phyloP scores from a whole-genome alignment of 2,113 vertebrate species.

The Pelobates fuscus region DNA sequence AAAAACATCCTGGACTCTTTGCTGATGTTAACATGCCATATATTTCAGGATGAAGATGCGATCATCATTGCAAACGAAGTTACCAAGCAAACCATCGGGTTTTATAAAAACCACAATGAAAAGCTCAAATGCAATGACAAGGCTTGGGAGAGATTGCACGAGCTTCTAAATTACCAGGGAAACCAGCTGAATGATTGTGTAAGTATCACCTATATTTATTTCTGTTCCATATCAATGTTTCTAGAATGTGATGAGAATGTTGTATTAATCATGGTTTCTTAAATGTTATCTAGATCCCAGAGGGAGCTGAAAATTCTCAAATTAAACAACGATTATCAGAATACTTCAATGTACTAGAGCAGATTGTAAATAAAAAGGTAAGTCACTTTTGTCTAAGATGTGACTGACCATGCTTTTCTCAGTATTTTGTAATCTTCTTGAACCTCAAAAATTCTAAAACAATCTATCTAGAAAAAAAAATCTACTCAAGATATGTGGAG shows the following conservation, averaged over 20 bases:
- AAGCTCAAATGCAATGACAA: background rate
- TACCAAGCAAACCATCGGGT: no score
- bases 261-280: background rate
- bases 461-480: no score
- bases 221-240: background rate
- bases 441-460: no score
- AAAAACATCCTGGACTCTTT: background rate
- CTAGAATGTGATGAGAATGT: no score
- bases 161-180: background rate
- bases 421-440: no score
- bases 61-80: background rate
- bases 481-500: no score
- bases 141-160: constrained; percentile 10
- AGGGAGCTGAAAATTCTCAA: background rate
- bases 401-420: no score
- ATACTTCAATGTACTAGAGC: background rate
- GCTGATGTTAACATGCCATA: background rate
- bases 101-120: no score
- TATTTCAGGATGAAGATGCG: constrained; percentile 7
- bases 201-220: background rate
- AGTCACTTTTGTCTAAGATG: no score
- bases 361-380: no score
- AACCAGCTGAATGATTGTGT: constrained; percentile 15
- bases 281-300: background rate
- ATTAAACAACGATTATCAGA: background rate